phyloP scores from a whole-genome alignment of 2,113 vertebrate species.

The Elephas maximus region DNA sequence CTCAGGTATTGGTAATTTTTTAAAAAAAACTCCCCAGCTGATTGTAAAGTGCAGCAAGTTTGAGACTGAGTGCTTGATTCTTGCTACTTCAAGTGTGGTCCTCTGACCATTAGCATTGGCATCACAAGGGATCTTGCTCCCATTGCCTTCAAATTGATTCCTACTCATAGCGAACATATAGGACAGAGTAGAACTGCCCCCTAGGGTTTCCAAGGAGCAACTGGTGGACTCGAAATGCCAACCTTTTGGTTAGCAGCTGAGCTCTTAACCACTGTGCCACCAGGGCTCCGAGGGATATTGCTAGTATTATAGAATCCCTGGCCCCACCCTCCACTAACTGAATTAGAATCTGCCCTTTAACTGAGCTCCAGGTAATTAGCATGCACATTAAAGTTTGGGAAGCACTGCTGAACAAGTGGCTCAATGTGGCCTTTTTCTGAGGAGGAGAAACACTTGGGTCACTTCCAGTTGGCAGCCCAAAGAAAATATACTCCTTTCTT shows the following conservation, averaged over 20 bases:
- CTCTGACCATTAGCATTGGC: neutral
- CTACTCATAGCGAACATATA: no score
- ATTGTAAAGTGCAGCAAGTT: neutral
- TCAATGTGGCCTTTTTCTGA: neutral
- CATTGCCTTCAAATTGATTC: no score
- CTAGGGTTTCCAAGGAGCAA: no score
- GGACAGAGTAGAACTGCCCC: no score
- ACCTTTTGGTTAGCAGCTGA: no score
- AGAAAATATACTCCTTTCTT: neutral
- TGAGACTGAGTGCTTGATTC: neutral
- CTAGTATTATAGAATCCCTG: neutral
- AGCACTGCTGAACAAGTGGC: neutral
- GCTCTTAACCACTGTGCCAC: no score
- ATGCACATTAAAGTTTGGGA: neutral
- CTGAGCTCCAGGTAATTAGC: neutral
- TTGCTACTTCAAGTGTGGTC: neutral
- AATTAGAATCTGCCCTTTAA: slow-evolving; percentile 17
- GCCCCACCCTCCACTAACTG: neutral
- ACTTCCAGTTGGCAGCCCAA: neutral
- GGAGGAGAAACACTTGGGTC: neutral
- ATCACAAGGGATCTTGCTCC: neutral
- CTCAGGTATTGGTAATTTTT: neutral
- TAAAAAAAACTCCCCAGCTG: neutral
- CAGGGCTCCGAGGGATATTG: neutral
- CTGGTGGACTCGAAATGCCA: no score